Evolutionary conservation across 2,888 invertebrate species (phyloP).

Genomic region (Heliconius hortense): DNA sequence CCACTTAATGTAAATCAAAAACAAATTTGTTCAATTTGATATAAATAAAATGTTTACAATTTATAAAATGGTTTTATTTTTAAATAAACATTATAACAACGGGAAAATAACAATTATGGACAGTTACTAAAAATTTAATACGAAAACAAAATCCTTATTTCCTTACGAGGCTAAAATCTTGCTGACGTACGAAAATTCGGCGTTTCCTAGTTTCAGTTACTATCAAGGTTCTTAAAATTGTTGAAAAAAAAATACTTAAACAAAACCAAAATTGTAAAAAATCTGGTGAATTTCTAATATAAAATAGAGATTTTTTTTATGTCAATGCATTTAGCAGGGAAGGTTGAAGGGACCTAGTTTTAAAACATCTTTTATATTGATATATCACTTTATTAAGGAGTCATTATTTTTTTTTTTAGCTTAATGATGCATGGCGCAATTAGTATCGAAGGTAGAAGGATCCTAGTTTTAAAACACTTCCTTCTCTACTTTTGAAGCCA

Average conservation of each 20-base stretch:
- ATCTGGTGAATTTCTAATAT: not conserved
- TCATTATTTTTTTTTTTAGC: too few species aligned
- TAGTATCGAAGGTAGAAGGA: too few species aligned
- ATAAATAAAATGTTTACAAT: constrained; percentile 1
- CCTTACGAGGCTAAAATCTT: constrained; percentile 5
- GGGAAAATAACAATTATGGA: constrained; percentile 6
- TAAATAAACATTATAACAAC: constrained; percentile 3
- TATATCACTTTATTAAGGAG: too few species aligned
- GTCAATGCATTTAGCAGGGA: too few species aligned
- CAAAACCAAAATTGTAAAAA: not conserved
- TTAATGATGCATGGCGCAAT: too few species aligned
- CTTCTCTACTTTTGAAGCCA: too few species aligned
- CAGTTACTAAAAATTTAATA: constrained; percentile 1
- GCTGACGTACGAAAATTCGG: constrained; percentile 2
- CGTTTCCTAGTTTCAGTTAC: constrained; percentile 2
- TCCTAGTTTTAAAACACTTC: too few species aligned
- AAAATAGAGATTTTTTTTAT: too few species aligned
- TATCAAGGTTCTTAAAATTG: constrained; percentile 1
- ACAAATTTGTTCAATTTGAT: not conserved
- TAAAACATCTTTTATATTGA: too few species aligned
- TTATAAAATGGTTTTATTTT: not conserved
- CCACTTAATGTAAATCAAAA: not conserved
- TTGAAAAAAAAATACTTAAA: not conserved
- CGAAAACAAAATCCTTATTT: not conserved
- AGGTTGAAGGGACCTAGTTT: too few species aligned